Conservation (phyloP, 2,113 vertebrate species). For the Ornithorhynchus anatinus region DNA sequence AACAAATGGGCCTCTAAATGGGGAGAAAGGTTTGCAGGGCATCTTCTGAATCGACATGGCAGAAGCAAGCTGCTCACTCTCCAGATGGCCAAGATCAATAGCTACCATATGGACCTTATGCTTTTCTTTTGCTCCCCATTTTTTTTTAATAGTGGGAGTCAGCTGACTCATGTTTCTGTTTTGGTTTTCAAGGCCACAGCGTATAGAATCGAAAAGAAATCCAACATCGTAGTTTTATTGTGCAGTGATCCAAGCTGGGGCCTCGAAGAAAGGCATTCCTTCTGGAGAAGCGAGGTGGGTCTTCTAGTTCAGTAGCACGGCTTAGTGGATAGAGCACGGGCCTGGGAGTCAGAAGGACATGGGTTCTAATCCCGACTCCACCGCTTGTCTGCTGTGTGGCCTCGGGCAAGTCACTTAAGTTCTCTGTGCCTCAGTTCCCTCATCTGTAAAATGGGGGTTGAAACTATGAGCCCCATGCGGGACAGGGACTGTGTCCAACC, state of each 20-base stretch:
- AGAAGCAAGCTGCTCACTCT: conserved; percentile 47
- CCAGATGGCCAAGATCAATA: conserved; percentile 77
- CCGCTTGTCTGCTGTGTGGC: too few relatives aligned
- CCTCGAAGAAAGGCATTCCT: not conserved
- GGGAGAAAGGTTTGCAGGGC: conserved; percentile 39
- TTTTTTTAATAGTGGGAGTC: conserved; percentile 35
- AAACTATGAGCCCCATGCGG: too few relatives aligned
- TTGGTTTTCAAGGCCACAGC: conserved; percentile 13
- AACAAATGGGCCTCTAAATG: conserved; percentile 4
- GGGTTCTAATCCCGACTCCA: too few relatives aligned
- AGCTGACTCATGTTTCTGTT: conserved; percentile 31
- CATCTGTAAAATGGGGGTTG: too few relatives aligned
- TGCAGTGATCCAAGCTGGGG: not conserved
- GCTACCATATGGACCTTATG: conserved; percentile 66
- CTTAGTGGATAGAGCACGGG: too few relatives aligned
- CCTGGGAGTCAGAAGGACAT: too few relatives aligned
- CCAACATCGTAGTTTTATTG: not conserved
- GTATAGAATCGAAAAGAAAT: not conserved
- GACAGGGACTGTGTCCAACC: too few relatives aligned
- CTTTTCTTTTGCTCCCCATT: conserved; percentile 28
- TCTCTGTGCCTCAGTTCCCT: too few relatives aligned
- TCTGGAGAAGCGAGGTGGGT: not conserved
- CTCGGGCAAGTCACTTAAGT: too few relatives aligned
- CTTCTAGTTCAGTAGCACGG: too few relatives aligned
- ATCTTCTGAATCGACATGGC: conserved; percentile 51